These are phyloP conservation scores for Symphodus melops DNA, from an alignment of 2,113 vertebrate genomes.

Conservation along the genomic window DNA sequence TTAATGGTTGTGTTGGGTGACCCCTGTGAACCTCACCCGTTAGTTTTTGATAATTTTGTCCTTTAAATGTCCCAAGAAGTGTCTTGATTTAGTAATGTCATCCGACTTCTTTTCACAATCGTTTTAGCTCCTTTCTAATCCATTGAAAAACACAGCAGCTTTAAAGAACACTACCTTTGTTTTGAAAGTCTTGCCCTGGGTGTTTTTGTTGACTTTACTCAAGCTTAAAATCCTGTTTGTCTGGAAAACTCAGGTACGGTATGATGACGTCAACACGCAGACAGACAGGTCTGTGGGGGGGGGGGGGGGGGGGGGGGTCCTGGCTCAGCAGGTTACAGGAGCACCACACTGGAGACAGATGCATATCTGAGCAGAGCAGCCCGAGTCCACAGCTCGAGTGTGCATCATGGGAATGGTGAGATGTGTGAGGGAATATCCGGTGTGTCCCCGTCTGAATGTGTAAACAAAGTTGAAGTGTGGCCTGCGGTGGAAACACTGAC, in stretches of 20 bases:
- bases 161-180: neutral
- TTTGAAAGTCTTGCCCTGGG: neutral
- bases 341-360: slow-evolving; percentile 44
- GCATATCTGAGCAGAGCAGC: neutral
- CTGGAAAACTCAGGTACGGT: slow-evolving; percentile 3
- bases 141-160: neutral
- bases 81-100: no score
- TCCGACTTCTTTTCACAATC: no score
- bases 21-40: no score
- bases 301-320: neutral
- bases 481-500: slow-evolving; percentile 75
- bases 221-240: neutral
- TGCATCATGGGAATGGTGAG: slow-evolving; percentile 60
- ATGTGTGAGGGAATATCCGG: neutral
- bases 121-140: no score
- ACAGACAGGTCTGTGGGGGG: slow-evolving; percentile 1
- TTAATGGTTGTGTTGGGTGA: no score
- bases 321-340: slow-evolving; percentile 24
- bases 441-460: slow-evolving; percentile 14
- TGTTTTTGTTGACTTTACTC: neutral
- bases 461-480: slow-evolving; percentile 14
- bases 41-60: no score
- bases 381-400: slow-evolving; percentile 46
- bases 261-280: slow-evolving; percentile 36
- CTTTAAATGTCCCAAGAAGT: no score